Percentiles rank a stretch among this genome's conserved stretches.
Conservation (phyloP, 2,888 invertebrate species). For the Luperina nickerlii region DNA sequence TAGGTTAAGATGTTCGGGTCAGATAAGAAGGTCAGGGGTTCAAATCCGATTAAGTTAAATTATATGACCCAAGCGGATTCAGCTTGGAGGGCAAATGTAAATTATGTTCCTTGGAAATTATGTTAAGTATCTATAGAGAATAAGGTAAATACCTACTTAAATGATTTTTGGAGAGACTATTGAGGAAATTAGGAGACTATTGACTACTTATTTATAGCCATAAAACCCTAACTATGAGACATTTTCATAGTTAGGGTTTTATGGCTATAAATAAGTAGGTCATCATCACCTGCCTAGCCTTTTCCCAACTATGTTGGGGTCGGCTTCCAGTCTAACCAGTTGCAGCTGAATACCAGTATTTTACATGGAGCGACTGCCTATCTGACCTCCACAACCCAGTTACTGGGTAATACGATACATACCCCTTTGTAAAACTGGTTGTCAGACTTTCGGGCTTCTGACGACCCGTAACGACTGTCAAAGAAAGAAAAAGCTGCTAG, state of each 20-base stretch:
- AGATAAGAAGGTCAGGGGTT: conserved; percentile 56
- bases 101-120: conserved; percentile 39
- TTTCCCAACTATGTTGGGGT: too few species aligned
- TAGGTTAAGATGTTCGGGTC: conserved; percentile 44
- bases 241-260: not conserved
- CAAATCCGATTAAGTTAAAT: conserved; percentile 60
- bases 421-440: too few species aligned
- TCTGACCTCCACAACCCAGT: too few species aligned
- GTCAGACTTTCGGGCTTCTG: too few species aligned
- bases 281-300: too few species aligned
- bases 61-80: conserved; percentile 42
- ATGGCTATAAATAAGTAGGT: not conserved
- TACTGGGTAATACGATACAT: too few species aligned
- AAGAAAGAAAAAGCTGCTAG: too few species aligned
- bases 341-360: too few species aligned
- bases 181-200: not conserved
- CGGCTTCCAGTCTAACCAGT: too few species aligned
- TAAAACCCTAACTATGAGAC: not conserved
- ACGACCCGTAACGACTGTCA: too few species aligned
- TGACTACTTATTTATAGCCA: too few species aligned
- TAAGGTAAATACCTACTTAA: conserved; percentile 20
- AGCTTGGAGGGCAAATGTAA: conserved; percentile 40
- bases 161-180: not conserved
- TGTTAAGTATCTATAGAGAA: conserved; percentile 1
- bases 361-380: too few species aligned